Evolutionary conservation across 1,140 invertebrate species (phyloP).

Genomic region (Plodia interpunctella): DNA sequence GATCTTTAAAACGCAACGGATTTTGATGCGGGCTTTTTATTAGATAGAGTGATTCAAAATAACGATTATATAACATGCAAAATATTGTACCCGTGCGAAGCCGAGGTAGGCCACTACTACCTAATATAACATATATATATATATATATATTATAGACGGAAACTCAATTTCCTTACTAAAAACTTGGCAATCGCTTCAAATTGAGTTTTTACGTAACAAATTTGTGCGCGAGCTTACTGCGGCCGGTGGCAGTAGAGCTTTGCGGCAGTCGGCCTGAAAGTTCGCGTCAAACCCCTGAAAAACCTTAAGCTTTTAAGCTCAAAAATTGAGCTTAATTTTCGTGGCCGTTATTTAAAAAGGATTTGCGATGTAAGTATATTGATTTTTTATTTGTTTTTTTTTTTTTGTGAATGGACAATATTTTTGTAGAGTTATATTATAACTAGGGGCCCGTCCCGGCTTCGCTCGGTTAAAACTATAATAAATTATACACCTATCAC

Average conservation of each 20-base stretch:
- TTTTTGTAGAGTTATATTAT: too few species aligned
- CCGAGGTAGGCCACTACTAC: too few species aligned
- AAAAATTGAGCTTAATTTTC: background rate
- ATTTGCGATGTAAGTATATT: slow-evolving; percentile 2
- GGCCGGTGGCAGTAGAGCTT: slow-evolving; percentile 52
- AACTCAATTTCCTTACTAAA: slow-evolving; percentile 9
- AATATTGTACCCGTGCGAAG: background rate
- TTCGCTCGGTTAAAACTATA: too few species aligned
- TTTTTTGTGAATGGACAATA: too few species aligned
- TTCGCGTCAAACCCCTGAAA: slow-evolving; percentile 20
- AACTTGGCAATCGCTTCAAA: background rate
- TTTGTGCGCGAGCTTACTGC: slow-evolving; percentile 57
- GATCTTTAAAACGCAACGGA: too few species aligned
- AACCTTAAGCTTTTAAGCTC: background rate
- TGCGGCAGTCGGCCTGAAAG: slow-evolving; percentile 51
- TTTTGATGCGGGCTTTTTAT: too few species aligned
- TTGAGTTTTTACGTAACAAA: slow-evolving; percentile 20
- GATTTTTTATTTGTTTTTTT: background rate
- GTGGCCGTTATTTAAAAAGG: too few species aligned
- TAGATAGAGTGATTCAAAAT: too few species aligned
- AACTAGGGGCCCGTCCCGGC: too few species aligned
- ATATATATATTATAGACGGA: background rate
- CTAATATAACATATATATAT: background rate
- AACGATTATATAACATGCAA: too few species aligned
- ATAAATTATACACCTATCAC: too few species aligned